Evolutionary conservation across 23 tunicate genomes (phyloP), one percentile per base, ranked within the genome.

Genomic region (Ciona savignyi): DNA sequence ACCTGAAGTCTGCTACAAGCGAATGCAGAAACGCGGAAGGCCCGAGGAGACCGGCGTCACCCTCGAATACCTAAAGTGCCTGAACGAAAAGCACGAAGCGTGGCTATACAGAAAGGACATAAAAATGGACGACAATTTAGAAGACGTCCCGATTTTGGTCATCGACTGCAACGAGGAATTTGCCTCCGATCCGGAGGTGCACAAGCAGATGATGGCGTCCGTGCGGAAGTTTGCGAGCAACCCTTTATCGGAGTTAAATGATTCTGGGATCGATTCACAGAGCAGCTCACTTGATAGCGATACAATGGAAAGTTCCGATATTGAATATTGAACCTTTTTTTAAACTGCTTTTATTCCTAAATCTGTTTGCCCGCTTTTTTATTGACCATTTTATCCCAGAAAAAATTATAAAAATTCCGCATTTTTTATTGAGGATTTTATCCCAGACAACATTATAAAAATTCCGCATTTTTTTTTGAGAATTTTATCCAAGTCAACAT

Each of bases 41-140:
- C 86, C 84, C 15, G 98, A 92, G 77, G 98, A 92, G 34, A 76
- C 85, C 49, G 87, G 83, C 0, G 88, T 92, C 2, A 64, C 87
- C 0, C 27, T 81, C 32, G 93, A 85, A 25, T 92, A 92, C 67
- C 67, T 92, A 25, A 71, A 64, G 29, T 56, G 72, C 62, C 34
- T 92, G 66, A 85, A 92, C 60, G 98, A 92, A 71, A 85, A 85
- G 67, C 98, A 92, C 49, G 98, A 92, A 85, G 70, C 81, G n/a
- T 84, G 90, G 97, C 51, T 92, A 1, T 73, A 83, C 68, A 66
- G 75, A 23, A 71, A 82, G 0, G 87, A 78, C 51, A 70, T 89
- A 23, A 42, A 87, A 25, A 69, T 74, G 76, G 84, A 89, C 35
- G 80, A 78, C 25, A 77, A 83, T 29, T 31, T 89, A 30, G 23